phyloP scores from a whole-genome alignment of 1,140 invertebrate species.

The Zaprionus tsacasi region DNA sequence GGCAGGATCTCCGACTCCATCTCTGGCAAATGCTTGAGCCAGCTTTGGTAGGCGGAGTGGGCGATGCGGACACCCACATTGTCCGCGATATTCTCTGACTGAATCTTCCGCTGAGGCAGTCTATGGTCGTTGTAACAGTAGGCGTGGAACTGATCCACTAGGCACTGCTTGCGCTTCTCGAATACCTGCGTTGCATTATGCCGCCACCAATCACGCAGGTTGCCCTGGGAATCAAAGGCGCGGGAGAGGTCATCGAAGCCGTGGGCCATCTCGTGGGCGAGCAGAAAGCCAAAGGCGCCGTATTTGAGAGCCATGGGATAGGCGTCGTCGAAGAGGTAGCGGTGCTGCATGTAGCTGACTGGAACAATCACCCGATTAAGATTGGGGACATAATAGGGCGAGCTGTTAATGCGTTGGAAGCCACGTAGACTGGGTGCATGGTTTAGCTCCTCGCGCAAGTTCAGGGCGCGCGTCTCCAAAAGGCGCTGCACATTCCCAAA shows the following conservation, averaged over 20 bases:
- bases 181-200: conserved; percentile 95
- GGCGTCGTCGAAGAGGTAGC: conserved; percentile 93
- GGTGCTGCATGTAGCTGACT: conserved; percentile 96
- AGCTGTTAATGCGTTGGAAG: conserved; percentile 93
- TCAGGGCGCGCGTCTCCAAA: conserved; percentile 90
- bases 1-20: conserved; percentile 87
- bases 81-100: conserved; percentile 96
- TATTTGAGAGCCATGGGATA: conserved; percentile 96
- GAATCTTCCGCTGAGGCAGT: conserved; percentile 89
- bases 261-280: conserved; percentile 89
- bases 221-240: conserved; percentile 88
- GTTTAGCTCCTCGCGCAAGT: conserved; percentile 88
- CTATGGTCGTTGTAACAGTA: conserved; percentile 87
- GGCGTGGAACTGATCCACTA: conserved; percentile 94
- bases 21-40: conserved; percentile 85
- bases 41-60: conserved; percentile 91
- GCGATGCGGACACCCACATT: conserved; percentile 96
- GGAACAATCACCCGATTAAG: conserved; percentile 98
- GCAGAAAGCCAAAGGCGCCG: conserved; percentile 96
- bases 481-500: conserved; percentile 92
- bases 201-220: conserved; percentile 91
- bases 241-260: conserved; percentile 88
- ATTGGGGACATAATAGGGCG: conserved; percentile 97
- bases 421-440: conserved; percentile 93
- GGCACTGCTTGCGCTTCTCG: conserved; percentile 93